These are phyloP conservation scores for Acronicta leporina DNA, from an alignment of 2,888 invertebrate genomes.

Conservation along the genomic window DNA sequence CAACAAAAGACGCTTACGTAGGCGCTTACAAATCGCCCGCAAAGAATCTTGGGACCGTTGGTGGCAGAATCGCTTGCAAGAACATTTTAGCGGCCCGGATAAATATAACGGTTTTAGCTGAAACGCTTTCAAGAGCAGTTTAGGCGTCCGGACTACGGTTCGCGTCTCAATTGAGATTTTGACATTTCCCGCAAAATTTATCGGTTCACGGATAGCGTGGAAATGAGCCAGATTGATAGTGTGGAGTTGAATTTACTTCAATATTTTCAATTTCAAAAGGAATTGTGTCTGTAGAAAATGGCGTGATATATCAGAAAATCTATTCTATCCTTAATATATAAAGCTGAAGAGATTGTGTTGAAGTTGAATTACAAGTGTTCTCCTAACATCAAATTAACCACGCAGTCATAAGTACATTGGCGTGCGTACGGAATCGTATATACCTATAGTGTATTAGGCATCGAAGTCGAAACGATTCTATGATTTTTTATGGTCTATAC, in stretches of 20 bases:
- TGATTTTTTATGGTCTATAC: no score
- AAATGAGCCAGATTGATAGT: conserved; percentile 44
- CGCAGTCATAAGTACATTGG: no score
- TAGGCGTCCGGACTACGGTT: conserved; percentile 37
- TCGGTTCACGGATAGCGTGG: conserved; percentile 36
- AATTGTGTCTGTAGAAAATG: conserved; percentile 1
- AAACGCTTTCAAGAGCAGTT: conserved; percentile 27
- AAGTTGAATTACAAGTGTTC: no score
- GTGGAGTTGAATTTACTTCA: conserved; percentile 21
- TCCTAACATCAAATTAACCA: no score
- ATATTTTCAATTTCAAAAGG: background rate
- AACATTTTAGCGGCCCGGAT: conserved; percentile 44
- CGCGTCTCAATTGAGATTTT: conserved; percentile 39
- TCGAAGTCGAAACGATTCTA: no score
- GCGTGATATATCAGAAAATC: background rate
- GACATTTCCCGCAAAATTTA: conserved; percentile 43
- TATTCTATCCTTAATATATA: no score
- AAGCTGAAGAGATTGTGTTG: no score
- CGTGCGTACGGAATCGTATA: no score
- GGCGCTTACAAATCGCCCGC: conserved; percentile 53
- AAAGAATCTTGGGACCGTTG: conserved; percentile 42
- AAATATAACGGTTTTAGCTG: conserved; percentile 17
- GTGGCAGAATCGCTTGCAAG: conserved; percentile 31
- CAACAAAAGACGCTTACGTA: conserved; percentile 47
- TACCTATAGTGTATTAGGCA: no score